phyloP scores from a whole-genome alignment of 2,797 vertebrate species.

The Lacerta agilis region DNA sequence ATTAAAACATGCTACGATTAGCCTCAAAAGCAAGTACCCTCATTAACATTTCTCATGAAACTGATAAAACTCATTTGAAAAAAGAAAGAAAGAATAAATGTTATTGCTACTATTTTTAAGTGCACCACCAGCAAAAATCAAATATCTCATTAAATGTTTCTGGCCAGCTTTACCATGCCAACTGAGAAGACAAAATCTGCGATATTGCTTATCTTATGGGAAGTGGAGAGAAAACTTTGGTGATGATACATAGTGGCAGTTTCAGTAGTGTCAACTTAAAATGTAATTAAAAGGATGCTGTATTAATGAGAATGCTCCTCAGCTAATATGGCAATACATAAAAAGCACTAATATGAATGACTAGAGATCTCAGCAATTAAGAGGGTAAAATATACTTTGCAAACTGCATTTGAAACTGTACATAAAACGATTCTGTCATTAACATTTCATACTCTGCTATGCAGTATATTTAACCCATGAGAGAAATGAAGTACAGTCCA shows the following conservation, averaged over 20 bases:
- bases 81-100: background rate
- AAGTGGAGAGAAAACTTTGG: background rate
- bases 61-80: background rate
- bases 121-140: background rate
- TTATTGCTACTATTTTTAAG: background rate
- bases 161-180: background rate
- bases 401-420: background rate
- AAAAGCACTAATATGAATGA: constrained; percentile 13
- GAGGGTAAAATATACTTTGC: constrained; percentile 15
- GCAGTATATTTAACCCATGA: constrained; percentile 12
- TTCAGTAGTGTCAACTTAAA: background rate
- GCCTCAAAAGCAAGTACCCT: background rate
- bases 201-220: background rate
- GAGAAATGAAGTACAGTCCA: background rate
- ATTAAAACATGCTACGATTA: background rate
- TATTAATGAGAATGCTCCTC: constrained; percentile 15
- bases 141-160: background rate
- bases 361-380: background rate
- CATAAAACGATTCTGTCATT: constrained; percentile 3
- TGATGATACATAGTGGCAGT: background rate
- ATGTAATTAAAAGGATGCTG: background rate
- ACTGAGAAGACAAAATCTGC: background rate
- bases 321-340: constrained; percentile 9
- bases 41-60: background rate
- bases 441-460: constrained; percentile 1